Evolutionary conservation across 2,113 vertebrate genomes (phyloP).

Genomic region (Scartelaos histophorus): DNA sequence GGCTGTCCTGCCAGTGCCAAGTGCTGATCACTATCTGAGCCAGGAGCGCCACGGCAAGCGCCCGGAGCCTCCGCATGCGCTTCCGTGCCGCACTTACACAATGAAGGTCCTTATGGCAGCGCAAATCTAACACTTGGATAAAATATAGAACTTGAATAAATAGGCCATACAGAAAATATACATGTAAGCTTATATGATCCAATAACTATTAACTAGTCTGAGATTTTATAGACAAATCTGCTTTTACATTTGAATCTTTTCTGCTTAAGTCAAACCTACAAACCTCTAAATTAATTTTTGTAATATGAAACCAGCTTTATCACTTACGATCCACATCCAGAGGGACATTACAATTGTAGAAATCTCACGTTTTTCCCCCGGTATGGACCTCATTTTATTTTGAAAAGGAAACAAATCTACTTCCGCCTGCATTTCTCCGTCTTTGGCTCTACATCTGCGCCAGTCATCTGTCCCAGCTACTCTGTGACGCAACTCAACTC

Average conservation of each 20-base stretch:
- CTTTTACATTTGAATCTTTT: too few relatives aligned
- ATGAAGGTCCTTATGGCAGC: not conserved
- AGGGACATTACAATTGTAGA: not conserved
- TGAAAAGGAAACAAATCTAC: not conserved
- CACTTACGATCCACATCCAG: not conserved
- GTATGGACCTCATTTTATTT: slow-evolving; percentile 27
- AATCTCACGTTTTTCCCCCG: not conserved
- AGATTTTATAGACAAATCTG: too few relatives aligned
- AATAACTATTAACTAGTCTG: too few relatives aligned
- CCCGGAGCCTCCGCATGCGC: rapidly evolving
- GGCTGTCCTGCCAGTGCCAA: slow-evolving; percentile 51
- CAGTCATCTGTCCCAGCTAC: slow-evolving; percentile 57
- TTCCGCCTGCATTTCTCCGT: slow-evolving; percentile 1
- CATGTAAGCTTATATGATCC: too few relatives aligned
- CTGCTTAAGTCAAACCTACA: too few relatives aligned
- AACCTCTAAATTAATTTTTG: too few relatives aligned
- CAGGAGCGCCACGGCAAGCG: slow-evolving; percentile 1
- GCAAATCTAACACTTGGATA: not conserved
- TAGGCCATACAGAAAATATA: too few relatives aligned
- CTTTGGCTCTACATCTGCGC: slow-evolving; percentile 53
- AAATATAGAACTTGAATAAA: too few relatives aligned
- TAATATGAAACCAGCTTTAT: too few relatives aligned
- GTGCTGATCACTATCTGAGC: slow-evolving; percentile 53
- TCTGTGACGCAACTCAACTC: slow-evolving; percentile 55
- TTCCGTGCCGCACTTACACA: slow-evolving; percentile 36